phyloP scores from a whole-genome alignment of 2,113 vertebrate genomes.

The Anas platyrhynchos region DNA sequence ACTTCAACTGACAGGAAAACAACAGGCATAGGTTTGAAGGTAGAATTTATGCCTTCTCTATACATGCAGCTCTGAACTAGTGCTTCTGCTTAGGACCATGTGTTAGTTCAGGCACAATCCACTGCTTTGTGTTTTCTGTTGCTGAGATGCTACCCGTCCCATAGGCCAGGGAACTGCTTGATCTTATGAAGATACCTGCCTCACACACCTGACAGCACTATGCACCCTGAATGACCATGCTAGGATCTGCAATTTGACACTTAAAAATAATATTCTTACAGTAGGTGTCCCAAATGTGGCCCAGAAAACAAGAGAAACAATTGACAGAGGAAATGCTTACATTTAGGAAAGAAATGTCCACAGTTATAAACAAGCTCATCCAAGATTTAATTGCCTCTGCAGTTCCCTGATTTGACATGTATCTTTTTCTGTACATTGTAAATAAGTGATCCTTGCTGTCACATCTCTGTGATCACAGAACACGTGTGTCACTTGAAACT shows the following conservation, averaged over 20 bases:
- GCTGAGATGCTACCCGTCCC: background rate
- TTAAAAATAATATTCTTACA: background rate
- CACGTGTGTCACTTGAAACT: background rate
- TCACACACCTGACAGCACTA: background rate
- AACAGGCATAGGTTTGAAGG: rapidly evolving
- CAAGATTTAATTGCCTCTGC: background rate
- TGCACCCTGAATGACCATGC: background rate
- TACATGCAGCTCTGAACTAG: rapidly evolving
- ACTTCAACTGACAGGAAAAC: background rate
- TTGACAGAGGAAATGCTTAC: background rate
- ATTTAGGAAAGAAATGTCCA: background rate
- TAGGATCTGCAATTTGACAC: background rate
- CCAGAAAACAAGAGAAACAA: background rate
- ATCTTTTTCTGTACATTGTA: background rate
- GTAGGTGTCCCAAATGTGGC: background rate
- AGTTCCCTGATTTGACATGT: background rate
- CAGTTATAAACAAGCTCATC: background rate
- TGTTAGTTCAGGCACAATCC: background rate
- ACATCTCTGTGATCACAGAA: background rate
- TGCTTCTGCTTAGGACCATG: background rate
- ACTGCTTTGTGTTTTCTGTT: background rate
- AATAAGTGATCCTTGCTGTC: background rate
- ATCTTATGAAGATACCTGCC: background rate
- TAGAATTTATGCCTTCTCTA: background rate
- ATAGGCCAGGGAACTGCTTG: rapidly evolving